phyloP scores from a whole-genome alignment of 2,888 invertebrate species.

The Scaptomyza cyrtandrae region DNA sequence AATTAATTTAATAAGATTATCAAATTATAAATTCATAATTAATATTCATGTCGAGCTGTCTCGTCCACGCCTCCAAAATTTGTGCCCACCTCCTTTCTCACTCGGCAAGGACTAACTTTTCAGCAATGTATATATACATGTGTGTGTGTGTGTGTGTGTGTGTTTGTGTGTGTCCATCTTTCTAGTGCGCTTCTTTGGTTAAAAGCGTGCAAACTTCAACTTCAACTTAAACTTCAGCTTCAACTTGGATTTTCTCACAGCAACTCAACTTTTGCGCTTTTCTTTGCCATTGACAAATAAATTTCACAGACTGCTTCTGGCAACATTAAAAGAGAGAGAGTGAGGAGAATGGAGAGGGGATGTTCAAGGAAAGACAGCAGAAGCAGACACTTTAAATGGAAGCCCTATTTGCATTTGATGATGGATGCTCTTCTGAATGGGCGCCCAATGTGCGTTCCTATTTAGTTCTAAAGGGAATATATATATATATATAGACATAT shows the following conservation, averaged over 20 bases:
- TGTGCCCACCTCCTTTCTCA: not conserved
- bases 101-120: slow-evolving; percentile 57
- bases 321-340: not conserved
- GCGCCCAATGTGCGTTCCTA: slow-evolving; percentile 39
- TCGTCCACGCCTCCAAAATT: slow-evolving; percentile 18
- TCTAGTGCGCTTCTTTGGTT: slow-evolving; percentile 61
- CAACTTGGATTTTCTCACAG: slow-evolving; percentile 25
- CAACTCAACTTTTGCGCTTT: slow-evolving; percentile 64
- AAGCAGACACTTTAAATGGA: slow-evolving; percentile 33
- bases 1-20: slow-evolving; percentile 80
- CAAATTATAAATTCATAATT: slow-evolving; percentile 79
- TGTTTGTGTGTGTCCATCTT: slow-evolving; percentile 41
- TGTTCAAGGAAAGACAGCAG: not conserved
- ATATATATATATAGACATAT: not conserved
- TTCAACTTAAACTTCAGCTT: slow-evolving; percentile 19
- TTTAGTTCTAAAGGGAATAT: slow-evolving; percentile 20
- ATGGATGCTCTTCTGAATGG: slow-evolving; percentile 52
- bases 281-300: slow-evolving; percentile 75
- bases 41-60: slow-evolving; percentile 70
- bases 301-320: slow-evolving; percentile 51
- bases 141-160: slow-evolving; percentile 13
- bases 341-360: not conserved
- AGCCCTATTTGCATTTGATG: slow-evolving; percentile 64
- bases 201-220: slow-evolving; percentile 59
- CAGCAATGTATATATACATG: not conserved